Percentiles rank a stretch among this genome's conserved stretches.
Conservation (phyloP, 2,888 invertebrate genomes). For the Polymixis flavicincta region DNA sequence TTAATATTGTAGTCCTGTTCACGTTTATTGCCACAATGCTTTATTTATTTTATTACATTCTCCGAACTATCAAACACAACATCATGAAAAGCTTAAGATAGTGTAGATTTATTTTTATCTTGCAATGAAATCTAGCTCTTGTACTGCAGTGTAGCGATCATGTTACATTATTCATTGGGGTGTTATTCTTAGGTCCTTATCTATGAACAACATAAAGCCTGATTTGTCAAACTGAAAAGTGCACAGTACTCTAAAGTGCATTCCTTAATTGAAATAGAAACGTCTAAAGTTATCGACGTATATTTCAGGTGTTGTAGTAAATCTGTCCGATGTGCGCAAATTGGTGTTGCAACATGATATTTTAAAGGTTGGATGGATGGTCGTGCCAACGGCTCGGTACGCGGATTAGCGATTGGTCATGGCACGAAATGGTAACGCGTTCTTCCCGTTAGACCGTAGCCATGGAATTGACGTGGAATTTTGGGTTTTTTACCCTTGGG, state of each 20-base stretch:
- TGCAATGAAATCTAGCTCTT: constrained; percentile 52
- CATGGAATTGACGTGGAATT: constrained; percentile 67
- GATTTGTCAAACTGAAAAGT: constrained; percentile 50
- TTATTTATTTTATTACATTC: constrained; percentile 48
- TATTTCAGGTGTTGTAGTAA: constrained; percentile 62
- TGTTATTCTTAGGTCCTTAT: constrained; percentile 52
- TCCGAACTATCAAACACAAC: constrained; percentile 20
- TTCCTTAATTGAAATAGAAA: constrained; percentile 53
- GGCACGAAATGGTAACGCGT: constrained; percentile 67
- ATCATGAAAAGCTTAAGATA: constrained; percentile 43
- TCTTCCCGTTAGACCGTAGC: constrained; percentile 62
- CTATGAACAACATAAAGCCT: constrained; percentile 39
- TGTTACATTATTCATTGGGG: constrained; percentile 62
- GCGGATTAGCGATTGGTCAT: constrained; percentile 80
- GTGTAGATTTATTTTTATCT: constrained; percentile 61
- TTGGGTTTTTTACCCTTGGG: constrained; percentile 46
- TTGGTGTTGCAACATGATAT: constrained; percentile 68
- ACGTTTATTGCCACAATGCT: constrained; percentile 22
- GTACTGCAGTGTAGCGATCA: constrained; percentile 49
- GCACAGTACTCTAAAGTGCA: constrained; percentile 35
- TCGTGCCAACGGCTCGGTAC: constrained; percentile 65
- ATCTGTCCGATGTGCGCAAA: constrained; percentile 71
- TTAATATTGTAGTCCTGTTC: constrained; percentile 2
- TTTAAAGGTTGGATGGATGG: constrained; percentile 62
- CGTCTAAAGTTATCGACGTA: constrained; percentile 46